Evolutionary conservation across 2,888 invertebrate species (phyloP).

Genomic region (Agrilus mali): DNA sequence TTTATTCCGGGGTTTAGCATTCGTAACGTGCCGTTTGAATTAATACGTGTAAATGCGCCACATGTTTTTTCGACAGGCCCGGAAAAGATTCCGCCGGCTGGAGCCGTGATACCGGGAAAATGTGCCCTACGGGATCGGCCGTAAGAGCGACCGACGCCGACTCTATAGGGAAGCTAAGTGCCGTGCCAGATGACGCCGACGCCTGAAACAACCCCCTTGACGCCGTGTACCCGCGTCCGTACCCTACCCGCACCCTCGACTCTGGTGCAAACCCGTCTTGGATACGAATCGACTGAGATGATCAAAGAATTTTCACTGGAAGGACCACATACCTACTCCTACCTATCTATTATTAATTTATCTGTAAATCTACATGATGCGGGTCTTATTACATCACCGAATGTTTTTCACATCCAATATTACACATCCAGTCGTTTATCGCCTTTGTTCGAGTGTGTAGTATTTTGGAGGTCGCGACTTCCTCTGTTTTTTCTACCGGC

Average conservation of each 20-base stretch:
- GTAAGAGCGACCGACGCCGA: slow-evolving; percentile 17
- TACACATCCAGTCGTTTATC: too few species aligned
- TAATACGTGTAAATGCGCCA: slow-evolving; percentile 33
- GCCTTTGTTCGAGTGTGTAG: too few species aligned
- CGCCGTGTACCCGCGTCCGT: slow-evolving; percentile 15
- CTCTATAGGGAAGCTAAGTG: slow-evolving; percentile 35
- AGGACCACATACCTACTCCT: too few species aligned
- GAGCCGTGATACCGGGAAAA: slow-evolving; percentile 12
- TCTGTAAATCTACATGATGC: too few species aligned
- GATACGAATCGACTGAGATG: too few species aligned
- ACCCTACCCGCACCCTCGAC: slow-evolving; percentile 2
- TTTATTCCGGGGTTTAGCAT: slow-evolving; percentile 30
- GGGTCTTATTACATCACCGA: too few species aligned
- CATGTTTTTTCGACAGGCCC: slow-evolving; percentile 31
- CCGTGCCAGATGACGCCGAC: slow-evolving; percentile 42
- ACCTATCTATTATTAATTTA: too few species aligned
- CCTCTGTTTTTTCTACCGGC: too few species aligned
- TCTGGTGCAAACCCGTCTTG: slow-evolving; percentile 8
- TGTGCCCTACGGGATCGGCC: slow-evolving; percentile 18
- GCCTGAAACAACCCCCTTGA: slow-evolving; percentile 26
- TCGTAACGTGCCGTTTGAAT: slow-evolving; percentile 29
- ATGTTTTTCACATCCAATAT: too few species aligned
- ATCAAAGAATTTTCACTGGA: too few species aligned
- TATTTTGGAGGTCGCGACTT: too few species aligned
- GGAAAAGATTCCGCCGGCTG: slow-evolving; percentile 23